Conservation (phyloP, 1,140 invertebrate species). For the Orchesella cincta region DNA sequence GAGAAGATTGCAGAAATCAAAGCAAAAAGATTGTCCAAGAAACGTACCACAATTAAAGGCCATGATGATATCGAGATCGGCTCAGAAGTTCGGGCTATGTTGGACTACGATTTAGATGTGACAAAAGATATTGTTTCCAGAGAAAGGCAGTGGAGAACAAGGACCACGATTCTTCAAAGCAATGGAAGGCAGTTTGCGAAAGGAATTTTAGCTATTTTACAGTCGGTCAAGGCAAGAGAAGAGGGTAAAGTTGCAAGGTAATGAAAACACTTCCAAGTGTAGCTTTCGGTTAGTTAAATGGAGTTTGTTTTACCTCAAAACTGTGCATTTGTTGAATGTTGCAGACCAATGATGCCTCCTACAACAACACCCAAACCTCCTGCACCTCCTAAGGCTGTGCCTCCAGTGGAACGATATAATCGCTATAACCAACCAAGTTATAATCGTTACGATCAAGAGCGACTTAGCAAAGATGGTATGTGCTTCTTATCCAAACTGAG, state of each 20-base stretch:
- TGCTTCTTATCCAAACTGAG: too few species aligned
- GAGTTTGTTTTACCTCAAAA: neutral
- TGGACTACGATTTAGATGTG: constrained; percentile 93
- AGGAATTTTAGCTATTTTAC: constrained; percentile 88
- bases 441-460: constrained; percentile 98
- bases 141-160: constrained; percentile 91
- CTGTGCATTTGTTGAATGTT: too few species aligned
- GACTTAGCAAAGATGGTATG: constrained; percentile 64
- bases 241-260: constrained; percentile 69
- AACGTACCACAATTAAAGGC: constrained; percentile 92
- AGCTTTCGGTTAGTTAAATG: neutral
- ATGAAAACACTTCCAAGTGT: neutral
- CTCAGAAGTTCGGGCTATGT: constrained; percentile 79
- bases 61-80: constrained; percentile 84
- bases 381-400: constrained; percentile 66
- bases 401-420: constrained; percentile 67
- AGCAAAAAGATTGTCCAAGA: constrained; percentile 94
- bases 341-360: constrained; percentile 48
- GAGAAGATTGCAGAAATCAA: constrained; percentile 98
- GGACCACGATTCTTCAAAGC: constrained; percentile 92
- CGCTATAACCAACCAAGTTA: constrained; percentile 72
- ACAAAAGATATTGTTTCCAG: constrained; percentile 93
- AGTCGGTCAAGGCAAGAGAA: constrained; percentile 89
- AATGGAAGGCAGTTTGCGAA: constrained; percentile 92
- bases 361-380: constrained; percentile 61